Base-by-base conservation (phyloP, 2,888 invertebrate genomes). In the Pheosia tremula region DNA sequence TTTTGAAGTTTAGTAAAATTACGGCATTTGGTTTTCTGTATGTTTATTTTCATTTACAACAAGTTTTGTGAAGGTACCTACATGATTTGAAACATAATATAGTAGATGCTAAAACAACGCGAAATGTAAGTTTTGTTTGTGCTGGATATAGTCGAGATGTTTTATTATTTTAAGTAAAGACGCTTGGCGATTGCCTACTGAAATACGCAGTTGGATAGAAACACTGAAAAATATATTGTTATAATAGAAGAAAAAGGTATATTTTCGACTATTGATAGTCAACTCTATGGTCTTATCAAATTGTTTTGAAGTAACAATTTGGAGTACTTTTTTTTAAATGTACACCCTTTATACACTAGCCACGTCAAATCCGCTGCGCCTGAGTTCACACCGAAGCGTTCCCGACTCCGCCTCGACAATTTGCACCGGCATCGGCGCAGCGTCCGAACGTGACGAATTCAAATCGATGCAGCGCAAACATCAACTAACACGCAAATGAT, bases 381-480 rank as follows among this genome's bases (percentile, higher is more conserved):
- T 68, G 68, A 66, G 72, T 82, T 84, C 83, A 81, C 84, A 82
- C 83, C 78, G 75, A 68, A 75, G 69, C 85, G 83, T 85, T 85
- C 79, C 73, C 79, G 69, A 74, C 83, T 77, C 79, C 87, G 87
- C 87, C 88, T 85, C 77, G 74, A 75, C 87, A 85, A 87, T 87
- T 86, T 86, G 86, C 86, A 71, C 78, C 78, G 74, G 55, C 75
- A 76, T 80, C 82, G 81, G 75, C 81, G 78, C 75, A 78, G 78
- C 77, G 79, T 75, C 70, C 75, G 77, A 87, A 87, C 89, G 89
- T 89, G 89, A 88, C 88, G 88, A 85, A 85, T 87, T 75, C 81
- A 82, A 84, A 84, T 86, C 86, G 86, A 85, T 84, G 73, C 68
- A 71, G 81, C 80, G 75, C 84, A 84, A 86, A 83, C 82, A 85